phyloP scores from a whole-genome alignment of 2,888 invertebrate genomes.

The Latrodectus elegans region DNA sequence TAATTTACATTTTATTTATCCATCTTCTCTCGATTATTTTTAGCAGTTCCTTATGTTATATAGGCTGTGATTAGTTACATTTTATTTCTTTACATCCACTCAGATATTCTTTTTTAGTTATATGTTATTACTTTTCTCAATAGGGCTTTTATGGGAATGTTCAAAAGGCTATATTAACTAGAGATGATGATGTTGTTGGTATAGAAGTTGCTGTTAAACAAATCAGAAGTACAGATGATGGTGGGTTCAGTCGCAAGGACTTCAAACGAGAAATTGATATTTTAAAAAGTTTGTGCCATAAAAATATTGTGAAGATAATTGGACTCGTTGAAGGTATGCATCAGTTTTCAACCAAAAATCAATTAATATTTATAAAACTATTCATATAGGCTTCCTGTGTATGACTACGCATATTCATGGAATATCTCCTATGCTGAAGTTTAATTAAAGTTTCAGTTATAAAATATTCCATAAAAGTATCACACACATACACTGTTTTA shows the following conservation, averaged over 20 bases:
- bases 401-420: no score
- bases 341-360: neutral
- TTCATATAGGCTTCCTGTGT: no score
- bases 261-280: constrained; percentile 90
- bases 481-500: no score
- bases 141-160: constrained; percentile 92
- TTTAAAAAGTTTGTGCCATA: constrained; percentile 89
- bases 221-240: constrained; percentile 75
- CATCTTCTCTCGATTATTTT: no score
- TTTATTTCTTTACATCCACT: constrained; percentile 1
- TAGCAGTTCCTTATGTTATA: no score
- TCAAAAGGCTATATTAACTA: constrained; percentile 80
- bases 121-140: neutral
- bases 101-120: neutral
- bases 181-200: constrained; percentile 78
- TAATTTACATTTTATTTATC: no score
- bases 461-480: no score
- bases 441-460: no score
- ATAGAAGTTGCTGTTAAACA: constrained; percentile 80
- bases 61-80: neutral
- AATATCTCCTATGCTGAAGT: no score
- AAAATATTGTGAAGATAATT: constrained; percentile 90
- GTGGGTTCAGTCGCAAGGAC: constrained; percentile 77
- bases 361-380: no score
- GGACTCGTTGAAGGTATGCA: constrained; percentile 81